Evolutionary conservation across 2,888 invertebrate species (phyloP), one percentile per base, ranked within the genome.

Genomic region (Aproaerema taeniolella): DNA sequence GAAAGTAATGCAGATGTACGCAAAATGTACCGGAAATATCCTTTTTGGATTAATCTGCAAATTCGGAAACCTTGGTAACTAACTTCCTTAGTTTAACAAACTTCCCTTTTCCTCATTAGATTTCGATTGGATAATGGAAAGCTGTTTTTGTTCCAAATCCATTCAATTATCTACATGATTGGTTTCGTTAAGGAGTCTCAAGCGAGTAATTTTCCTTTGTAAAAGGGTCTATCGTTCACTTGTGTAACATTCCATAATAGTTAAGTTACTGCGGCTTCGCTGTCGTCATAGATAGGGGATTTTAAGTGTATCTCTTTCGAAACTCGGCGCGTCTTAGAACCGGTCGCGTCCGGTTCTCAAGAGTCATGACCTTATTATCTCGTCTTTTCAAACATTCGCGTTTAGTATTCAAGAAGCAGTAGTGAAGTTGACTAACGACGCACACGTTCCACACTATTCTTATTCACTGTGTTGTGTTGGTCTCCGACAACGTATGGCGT

Each of bases 291-390:
- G 20, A 32, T 48, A 43, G 40, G 47, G n/a, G 26, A 53, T 52
- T 52, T 50, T 43, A 50, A 45, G 40, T 48, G 47, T 46, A 45
- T 43, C 42, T 52, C 52, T 61, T 52, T 61, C 49, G 55, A 63
- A 63, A 65, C 51, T 47, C 49, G 46, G 39, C 52, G 58, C 49
- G 55, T 57, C 55, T 49, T 35, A 31, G 42, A 73, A 73, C 71
- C 58, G 58, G 72, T 68, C 52, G 29, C 46, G 41, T 52, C 56
- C 52, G 56, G 64, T 60, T 67, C 54, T 58, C 46, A 45, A 56
- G 53, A 57, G 54, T 58, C 49, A 55, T 62, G 66, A 67, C 69
- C 71, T 65, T 65, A 67, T 67, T 68, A 66, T 61, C 50, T 54
- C 50, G 45, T 44, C 50, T 55, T 60, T 58, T 61, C 52, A 58